Percentiles rank a stretch among this genome's conserved stretches.
Evolutionary conservation across 2,797 vertebrate species (phyloP).

Genomic region (Zenarchopterus dispar): DNA sequence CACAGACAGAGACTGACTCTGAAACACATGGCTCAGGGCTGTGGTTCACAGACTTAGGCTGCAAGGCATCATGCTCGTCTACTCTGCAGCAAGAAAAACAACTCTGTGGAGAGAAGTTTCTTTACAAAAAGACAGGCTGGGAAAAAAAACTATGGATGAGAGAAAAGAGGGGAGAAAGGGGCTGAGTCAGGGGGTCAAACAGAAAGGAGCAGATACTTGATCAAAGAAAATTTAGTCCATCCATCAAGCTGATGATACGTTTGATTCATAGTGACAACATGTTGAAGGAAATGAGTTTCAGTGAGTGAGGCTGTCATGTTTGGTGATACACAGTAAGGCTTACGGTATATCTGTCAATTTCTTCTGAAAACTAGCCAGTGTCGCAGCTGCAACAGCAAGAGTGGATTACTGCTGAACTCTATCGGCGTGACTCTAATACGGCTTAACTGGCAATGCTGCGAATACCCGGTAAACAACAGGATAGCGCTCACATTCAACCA

Average conservation of each 20-base stretch:
- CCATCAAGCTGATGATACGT: conserved; percentile 83
- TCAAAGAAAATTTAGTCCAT: conserved; percentile 82
- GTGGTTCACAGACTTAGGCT: conserved; percentile 48
- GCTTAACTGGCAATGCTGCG: conserved; percentile 7
- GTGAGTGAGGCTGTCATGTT: conserved; percentile 80
- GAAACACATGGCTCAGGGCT: conserved; percentile 57
- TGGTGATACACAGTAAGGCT: conserved; percentile 76
- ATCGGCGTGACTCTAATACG: conserved; percentile 16
- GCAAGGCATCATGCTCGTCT: conserved; percentile 55
- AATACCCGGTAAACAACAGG: not conserved
- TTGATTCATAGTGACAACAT: conserved; percentile 77
- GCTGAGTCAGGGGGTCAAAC: conserved; percentile 73
- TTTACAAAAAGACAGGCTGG: conserved; percentile 28
- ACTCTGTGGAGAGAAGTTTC: conserved; percentile 34
- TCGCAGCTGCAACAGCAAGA: conserved; percentile 39
- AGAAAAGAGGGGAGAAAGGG: conserved; percentile 47
- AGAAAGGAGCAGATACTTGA: conserved; percentile 72
- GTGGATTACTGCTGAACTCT: conserved; percentile 31
- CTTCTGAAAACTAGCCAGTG: conserved; percentile 56
- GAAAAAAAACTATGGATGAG: conserved; percentile 31
- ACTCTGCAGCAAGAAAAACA: conserved; percentile 44
- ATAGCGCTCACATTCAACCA: not conserved
- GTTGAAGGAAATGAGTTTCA: conserved; percentile 72
- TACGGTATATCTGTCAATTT: conserved; percentile 67
- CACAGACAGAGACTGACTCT: conserved; percentile 44